Evolutionary conservation across 2,888 invertebrate genomes (phyloP).

Genomic region (Mystacides longicornis): DNA sequence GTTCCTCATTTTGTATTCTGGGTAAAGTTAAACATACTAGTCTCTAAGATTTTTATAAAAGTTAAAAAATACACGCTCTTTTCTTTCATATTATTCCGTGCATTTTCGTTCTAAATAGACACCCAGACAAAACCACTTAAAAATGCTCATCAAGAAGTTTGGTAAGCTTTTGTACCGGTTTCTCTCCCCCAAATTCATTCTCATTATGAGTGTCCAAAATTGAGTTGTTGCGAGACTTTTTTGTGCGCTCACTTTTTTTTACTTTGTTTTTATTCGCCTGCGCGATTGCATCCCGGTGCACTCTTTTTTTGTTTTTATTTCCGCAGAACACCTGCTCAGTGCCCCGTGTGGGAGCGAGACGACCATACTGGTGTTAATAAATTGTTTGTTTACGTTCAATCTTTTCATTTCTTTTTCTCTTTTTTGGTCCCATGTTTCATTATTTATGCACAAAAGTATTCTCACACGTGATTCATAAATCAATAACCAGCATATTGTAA

Average conservation of each 20-base stretch:
- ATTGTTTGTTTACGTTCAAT: conserved; percentile 27
- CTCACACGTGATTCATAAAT: conserved; percentile 1
- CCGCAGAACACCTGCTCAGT: conserved; percentile 20
- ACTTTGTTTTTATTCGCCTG: conserved; percentile 10
- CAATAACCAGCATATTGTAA: not conserved
- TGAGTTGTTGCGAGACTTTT: conserved; percentile 26
- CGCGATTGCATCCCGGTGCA: conserved; percentile 4
- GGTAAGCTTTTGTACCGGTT: not conserved
- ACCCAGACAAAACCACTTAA: too few species aligned
- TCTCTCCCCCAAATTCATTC: conserved; percentile 19
- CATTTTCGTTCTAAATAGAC: too few species aligned
- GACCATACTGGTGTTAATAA: conserved; percentile 25
- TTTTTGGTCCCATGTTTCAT: not conserved
- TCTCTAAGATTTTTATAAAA: too few species aligned
- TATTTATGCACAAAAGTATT: not conserved
- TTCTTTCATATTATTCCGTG: too few species aligned
- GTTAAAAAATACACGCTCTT: too few species aligned
- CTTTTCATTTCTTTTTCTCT: conserved; percentile 21
- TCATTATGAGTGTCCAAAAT: conserved; percentile 27
- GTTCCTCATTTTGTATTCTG: too few species aligned
- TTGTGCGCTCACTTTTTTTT: conserved; percentile 17
- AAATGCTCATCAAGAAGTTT: too few species aligned
- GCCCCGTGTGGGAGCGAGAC: conserved; percentile 10
- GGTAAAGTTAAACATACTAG: too few species aligned
- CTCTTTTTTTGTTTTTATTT: conserved; percentile 23